phyloP scores from a whole-genome alignment of 2,797 vertebrate species.

The Xenops minutus region DNA sequence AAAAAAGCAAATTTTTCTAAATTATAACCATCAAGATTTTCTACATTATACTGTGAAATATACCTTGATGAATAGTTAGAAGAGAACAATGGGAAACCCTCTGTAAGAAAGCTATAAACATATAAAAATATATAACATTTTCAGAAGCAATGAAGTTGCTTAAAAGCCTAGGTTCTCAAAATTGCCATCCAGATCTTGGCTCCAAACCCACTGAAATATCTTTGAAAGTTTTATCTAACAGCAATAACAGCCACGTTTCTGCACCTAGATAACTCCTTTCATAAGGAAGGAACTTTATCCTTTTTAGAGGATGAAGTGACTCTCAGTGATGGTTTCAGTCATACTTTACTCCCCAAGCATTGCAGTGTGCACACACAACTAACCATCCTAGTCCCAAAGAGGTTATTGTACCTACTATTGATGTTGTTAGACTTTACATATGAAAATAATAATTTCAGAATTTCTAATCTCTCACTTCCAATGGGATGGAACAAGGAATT shows the following conservation, averaged over 20 bases:
- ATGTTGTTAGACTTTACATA: not conserved
- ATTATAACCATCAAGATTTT: not conserved
- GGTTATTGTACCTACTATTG: not conserved
- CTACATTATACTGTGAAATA: not conserved
- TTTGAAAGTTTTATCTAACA: not conserved
- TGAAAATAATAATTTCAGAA: not conserved
- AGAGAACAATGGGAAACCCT: not conserved
- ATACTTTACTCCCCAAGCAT: not conserved
- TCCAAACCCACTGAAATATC: not conserved
- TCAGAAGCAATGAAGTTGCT: not conserved
- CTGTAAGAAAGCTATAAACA: not conserved
- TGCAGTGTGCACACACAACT: not conserved
- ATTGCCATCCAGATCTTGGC: not conserved
- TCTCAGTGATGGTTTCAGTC: not conserved
- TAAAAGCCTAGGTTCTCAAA: not conserved
- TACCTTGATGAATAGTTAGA: not conserved
- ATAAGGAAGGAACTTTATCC: not conserved
- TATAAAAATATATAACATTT: not conserved
- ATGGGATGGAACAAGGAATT: not conserved
- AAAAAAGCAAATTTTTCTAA: not conserved
- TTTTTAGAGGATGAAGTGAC: not conserved
- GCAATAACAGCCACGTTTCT: not conserved
- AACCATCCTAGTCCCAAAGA: not conserved
- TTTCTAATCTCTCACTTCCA: not conserved
- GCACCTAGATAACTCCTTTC: not conserved